Evolutionary conservation across 2,113 vertebrate species (phyloP), one percentile per base, ranked within the genome.

Genomic region (Ammospiza nelsoni): DNA sequence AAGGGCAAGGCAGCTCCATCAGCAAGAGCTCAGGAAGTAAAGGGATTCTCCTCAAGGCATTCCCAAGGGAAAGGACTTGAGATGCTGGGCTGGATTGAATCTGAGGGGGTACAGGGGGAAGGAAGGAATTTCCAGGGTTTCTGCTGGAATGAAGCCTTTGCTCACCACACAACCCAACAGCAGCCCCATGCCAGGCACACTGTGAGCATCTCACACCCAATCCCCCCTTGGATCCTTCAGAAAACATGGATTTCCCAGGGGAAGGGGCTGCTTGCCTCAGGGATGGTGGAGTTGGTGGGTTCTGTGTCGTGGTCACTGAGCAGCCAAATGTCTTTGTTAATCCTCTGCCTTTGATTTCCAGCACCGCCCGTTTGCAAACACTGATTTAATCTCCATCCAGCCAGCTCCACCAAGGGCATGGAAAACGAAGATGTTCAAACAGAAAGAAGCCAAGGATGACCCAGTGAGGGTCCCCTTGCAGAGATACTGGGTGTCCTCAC

Each of bases 81-180:
- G 41, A 29, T 86, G 55, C 75, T 35, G 15, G 67, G 59, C 12
- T 82, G 69, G 24, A 28, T 37, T 14, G 55, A 44, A 39, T 46
- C 19, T 54, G 44, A 84, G 66, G 20, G 14, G 44, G 48, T 2
- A 11, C 9, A 66, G 17, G 7, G 2, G 55, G 24, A 44, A 54
- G 15, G 37, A 35, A 21, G 55, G 31, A 61, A 57, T 68, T 55
- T 23, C 63, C 48, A 11, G 19, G 67, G 17, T 48, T 80, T 46
- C 54, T 81, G 9, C 51, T 41, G 68, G 81, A 54, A 44, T 44
- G 41, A 12, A 27, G 10, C 8, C 24, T 9, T 39, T 43, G 10
- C 28, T 76, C 14, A 0, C 23, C 4, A 1, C 22, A 4, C 15
- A 2, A 4, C 4, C 37, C 0, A 0, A 23, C 10, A 62, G 27